Conservation (phyloP, 2,888 invertebrate genomes). For the Drosophila mayaguana region DNA sequence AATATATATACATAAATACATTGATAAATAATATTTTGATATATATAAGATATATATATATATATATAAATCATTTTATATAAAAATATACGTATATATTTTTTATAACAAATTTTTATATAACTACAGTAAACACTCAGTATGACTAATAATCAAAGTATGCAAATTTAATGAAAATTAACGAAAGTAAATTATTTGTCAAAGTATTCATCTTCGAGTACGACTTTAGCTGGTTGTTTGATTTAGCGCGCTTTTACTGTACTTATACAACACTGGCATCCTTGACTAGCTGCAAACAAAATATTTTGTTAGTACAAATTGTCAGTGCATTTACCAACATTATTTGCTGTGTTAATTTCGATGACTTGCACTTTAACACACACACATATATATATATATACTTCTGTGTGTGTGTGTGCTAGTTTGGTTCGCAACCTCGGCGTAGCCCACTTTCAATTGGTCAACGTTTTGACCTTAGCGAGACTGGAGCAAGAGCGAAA, state of each 20-base stretch:
- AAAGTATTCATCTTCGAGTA: not conserved
- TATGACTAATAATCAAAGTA: not conserved
- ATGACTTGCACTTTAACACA: slow-evolving; percentile 64
- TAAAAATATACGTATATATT: not conserved
- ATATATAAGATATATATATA: too few relatives aligned
- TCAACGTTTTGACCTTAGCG: slow-evolving; percentile 56
- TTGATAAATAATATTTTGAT: too few relatives aligned
- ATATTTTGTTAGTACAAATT: slow-evolving; percentile 9
- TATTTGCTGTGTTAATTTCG: slow-evolving; percentile 53
- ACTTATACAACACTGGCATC: slow-evolving; percentile 32
- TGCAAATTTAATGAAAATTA: too few relatives aligned
- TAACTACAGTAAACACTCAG: not conserved
- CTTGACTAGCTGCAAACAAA: slow-evolving; percentile 54
- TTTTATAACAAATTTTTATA: not conserved
- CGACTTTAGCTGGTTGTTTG: not conserved
- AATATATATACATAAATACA: too few relatives aligned
- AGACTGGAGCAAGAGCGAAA: not conserved
- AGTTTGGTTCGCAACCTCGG: slow-evolving; percentile 65
- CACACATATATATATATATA: not conserved
- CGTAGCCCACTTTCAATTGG: slow-evolving; percentile 63
- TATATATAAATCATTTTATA: not conserved
- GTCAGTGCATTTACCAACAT: slow-evolving; percentile 48
- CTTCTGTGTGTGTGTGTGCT: slow-evolving; percentile 45
- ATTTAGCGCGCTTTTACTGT: not conserved
- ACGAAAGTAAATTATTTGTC: too few relatives aligned